Percentiles rank a stretch among this genome's conserved stretches.
These are phyloP conservation scores for Xyliphius kryptos DNA, from an alignment of 2,113 vertebrate species.

Conservation along the genomic window DNA sequence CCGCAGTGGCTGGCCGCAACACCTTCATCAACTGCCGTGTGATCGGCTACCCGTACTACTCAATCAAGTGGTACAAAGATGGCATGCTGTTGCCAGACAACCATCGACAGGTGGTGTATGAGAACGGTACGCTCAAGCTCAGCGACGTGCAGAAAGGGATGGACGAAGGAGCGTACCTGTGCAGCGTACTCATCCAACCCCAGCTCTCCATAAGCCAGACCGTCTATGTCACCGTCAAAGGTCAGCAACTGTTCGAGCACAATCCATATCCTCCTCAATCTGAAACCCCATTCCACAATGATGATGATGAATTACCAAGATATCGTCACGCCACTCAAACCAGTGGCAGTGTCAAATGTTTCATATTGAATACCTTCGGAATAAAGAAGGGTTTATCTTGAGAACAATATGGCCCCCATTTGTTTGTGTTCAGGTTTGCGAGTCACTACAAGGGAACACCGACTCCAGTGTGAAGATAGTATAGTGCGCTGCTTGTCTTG, in stretches of 20 bases:
- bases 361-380: too few relatives aligned
- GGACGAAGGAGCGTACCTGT: constrained; percentile 94
- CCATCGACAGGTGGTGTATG: constrained; percentile 96
- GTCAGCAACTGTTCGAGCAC: constrained; percentile 65
- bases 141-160: constrained; percentile 96
- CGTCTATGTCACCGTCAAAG: constrained; percentile 93
- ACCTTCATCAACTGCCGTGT: constrained; percentile 97
- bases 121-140: constrained; percentile 94
- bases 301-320: too few relatives aligned
- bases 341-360: too few relatives aligned
- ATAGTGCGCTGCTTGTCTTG: constrained; percentile 51
- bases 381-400: too few relatives aligned
- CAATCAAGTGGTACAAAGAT: constrained; percentile 98
- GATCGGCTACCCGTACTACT: constrained; percentile 98
- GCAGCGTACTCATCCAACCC: constrained; percentile 95
- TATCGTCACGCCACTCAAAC: too few relatives aligned
- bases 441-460: constrained; percentile 40
- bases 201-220: constrained; percentile 97
- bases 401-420: too few relatives aligned
- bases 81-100: constrained; percentile 90
- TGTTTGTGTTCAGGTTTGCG: constrained; percentile 18
- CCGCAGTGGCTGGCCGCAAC: constrained; percentile 91
- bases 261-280: too few relatives aligned
- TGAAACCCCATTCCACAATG: too few relatives aligned
- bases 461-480: constrained; percentile 41